Evolutionary conservation across 2,113 vertebrate species (phyloP).

Genomic region (Pseudolaguvia tuberculata): DNA sequence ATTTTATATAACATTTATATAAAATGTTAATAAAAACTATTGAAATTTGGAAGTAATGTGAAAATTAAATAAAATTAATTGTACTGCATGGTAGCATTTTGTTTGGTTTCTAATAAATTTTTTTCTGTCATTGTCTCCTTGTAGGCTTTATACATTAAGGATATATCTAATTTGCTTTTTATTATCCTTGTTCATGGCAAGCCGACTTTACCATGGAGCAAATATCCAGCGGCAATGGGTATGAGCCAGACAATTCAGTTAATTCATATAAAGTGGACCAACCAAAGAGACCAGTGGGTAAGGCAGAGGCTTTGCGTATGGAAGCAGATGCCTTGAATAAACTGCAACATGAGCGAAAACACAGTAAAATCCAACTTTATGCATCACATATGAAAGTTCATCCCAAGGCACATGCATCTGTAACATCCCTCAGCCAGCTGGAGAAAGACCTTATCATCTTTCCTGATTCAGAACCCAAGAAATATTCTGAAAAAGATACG

Average conservation of each 20-base stretch:
- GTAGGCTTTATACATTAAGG: conserved; percentile 16
- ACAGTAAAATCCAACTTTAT: conserved; percentile 56
- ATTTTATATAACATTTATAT: no score
- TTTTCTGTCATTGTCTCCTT: conserved; percentile 4
- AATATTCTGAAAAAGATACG: conserved; percentile 69
- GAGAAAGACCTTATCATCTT: conserved; percentile 96
- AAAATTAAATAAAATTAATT: no score
- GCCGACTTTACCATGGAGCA: conserved; percentile 82
- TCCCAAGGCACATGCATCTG: conserved; percentile 38
- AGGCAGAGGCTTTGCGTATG: conserved; percentile 97
- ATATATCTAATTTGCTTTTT: neutral
- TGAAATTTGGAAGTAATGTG: no score
- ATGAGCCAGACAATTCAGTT: conserved; percentile 75
- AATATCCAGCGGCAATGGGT: conserved; percentile 84
- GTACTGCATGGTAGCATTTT: no score
- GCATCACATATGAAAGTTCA: conserved; percentile 51
- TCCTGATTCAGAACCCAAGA: conserved; percentile 81
- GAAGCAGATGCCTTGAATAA: conserved; percentile 92
- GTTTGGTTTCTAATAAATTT: neutral
- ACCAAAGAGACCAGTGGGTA: conserved; percentile 82
- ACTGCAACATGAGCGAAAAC: conserved; percentile 79
- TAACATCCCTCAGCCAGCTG: conserved; percentile 57
- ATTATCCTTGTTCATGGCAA: conserved; percentile 63
- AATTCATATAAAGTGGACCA: conserved; percentile 57
- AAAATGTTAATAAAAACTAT: no score